Percentiles rank a stretch among this genome's conserved stretches.
These are phyloP conservation scores for Papilio protenor DNA, from an alignment of 2,888 invertebrate species.

Conservation along the genomic window DNA sequence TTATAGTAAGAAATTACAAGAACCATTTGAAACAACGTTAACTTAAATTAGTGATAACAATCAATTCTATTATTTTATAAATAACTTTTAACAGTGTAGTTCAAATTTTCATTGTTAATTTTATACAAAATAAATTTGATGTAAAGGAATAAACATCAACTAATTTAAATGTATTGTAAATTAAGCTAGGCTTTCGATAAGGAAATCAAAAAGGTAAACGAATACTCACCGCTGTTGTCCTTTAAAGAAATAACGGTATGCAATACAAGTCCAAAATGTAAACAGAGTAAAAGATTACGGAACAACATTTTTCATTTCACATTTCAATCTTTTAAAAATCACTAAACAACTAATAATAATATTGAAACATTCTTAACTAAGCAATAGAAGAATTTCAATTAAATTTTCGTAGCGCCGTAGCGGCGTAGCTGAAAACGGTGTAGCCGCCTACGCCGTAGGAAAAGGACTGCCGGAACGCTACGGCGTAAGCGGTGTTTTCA, in stretches of 20 bases:
- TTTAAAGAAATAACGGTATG: constrained; percentile 83
- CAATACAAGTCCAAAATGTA: constrained; percentile 83
- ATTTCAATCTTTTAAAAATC: constrained; percentile 65
- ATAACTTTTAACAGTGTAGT: neutral
- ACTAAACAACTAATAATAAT: constrained; percentile 49
- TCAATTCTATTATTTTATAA: neutral
- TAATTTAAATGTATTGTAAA: constrained; percentile 11
- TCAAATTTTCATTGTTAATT: too few relatives aligned
- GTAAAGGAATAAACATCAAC: too few relatives aligned
- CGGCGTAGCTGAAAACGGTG: constrained; percentile 48
- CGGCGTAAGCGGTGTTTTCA: constrained; percentile 51
- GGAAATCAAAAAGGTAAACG: constrained; percentile 27
- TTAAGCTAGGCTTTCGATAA: neutral
- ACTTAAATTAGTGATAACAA: neutral
- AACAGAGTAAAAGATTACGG: constrained; percentile 80
- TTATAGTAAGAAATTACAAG: neutral
- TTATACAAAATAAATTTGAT: too few relatives aligned
- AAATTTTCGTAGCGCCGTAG: constrained; percentile 38
- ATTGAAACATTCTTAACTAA: constrained; percentile 17
- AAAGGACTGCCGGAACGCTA: constrained; percentile 63
- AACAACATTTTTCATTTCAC: constrained; percentile 81
- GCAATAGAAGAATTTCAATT: constrained; percentile 18
- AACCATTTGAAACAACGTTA: neutral
- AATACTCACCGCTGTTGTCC: constrained; percentile 76
- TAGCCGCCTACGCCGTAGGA: constrained; percentile 60